phyloP scores from a whole-genome alignment of 2,888 invertebrate genomes.

The Drosophila demipolita region DNA sequence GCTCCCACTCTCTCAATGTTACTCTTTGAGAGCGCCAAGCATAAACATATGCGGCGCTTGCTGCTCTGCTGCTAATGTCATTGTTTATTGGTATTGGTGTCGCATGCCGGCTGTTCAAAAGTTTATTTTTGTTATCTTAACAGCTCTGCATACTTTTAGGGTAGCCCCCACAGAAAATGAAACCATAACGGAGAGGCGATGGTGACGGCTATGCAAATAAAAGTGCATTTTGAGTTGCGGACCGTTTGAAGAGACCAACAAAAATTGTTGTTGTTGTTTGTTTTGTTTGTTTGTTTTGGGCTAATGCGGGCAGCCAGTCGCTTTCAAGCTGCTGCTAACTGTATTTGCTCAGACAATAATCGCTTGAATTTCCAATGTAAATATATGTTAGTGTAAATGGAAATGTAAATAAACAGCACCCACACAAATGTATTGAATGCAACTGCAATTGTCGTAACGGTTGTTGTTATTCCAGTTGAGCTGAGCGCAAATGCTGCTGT shows the following conservation, averaged over 20 bases:
- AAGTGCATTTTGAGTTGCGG: conserved; percentile 37
- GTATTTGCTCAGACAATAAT: conserved; percentile 61
- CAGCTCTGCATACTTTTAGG: conserved; percentile 73
- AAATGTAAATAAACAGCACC: conserved; percentile 67
- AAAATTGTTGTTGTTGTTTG: conserved; percentile 20
- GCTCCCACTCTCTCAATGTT: conserved; percentile 3
- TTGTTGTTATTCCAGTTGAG: conserved; percentile 60
- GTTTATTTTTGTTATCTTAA: conserved; percentile 73
- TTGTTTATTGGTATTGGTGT: conserved; percentile 43
- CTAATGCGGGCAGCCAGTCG: conserved; percentile 65
- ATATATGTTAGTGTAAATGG: conserved; percentile 51
- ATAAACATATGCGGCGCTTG: conserved; percentile 44
- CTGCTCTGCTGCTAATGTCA: conserved; percentile 10
- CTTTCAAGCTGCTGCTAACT: conserved; percentile 34
- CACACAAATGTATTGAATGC: conserved; percentile 37
- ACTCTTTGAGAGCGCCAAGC: conserved; percentile 18
- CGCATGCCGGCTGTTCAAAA: conserved; percentile 61
- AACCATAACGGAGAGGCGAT: background rate
- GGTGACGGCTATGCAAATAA: conserved; percentile 62
- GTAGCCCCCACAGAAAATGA: conserved; percentile 20
- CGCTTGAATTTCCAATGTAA: conserved; percentile 70
- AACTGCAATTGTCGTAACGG: conserved; percentile 46
- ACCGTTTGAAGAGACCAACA: conserved; percentile 48
- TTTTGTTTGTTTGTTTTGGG: conserved; percentile 51
- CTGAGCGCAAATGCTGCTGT: conserved; percentile 12